A percentile compares a stretch with the other conserved stretches of the same genome.
phyloP scores from a whole-genome alignment of 2,797 vertebrate genomes.

The Dryobates pubescens region DNA sequence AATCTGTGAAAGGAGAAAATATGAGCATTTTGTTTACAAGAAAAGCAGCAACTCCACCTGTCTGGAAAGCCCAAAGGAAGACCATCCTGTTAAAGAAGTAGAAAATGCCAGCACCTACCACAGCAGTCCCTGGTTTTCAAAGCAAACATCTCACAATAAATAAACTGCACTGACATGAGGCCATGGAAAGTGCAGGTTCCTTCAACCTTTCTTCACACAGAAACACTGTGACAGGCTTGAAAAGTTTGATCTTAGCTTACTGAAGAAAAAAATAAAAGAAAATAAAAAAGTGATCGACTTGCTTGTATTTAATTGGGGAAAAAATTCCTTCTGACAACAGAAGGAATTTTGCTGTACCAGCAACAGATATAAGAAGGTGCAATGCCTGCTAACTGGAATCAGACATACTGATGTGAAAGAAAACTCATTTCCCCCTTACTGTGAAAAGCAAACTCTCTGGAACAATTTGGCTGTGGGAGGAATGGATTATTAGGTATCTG shows the following conservation, averaged over 20 bases:
- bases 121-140: background rate
- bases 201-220: background rate
- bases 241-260: background rate
- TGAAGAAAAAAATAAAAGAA: too few relatives aligned
- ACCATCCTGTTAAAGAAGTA: background rate
- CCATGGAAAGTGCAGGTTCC: background rate
- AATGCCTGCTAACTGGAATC: background rate
- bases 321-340: background rate
- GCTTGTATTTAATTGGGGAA: background rate
- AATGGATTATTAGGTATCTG: background rate
- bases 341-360: background rate
- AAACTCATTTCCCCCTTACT: background rate
- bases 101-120: background rate
- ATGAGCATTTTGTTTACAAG: background rate
- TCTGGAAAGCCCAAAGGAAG: background rate
- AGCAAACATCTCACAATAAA: background rate
- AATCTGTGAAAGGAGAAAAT: background rate
- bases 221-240: background rate
- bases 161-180: background rate
- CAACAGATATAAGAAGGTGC: background rate
- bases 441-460: background rate
- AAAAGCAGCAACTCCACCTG: background rate
- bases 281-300: background rate
- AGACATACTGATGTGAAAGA: background rate
- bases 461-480: background rate